phyloP scores from a whole-genome alignment of 1,140 invertebrate genomes.

The Pseudomyrmex dendroicus region DNA sequence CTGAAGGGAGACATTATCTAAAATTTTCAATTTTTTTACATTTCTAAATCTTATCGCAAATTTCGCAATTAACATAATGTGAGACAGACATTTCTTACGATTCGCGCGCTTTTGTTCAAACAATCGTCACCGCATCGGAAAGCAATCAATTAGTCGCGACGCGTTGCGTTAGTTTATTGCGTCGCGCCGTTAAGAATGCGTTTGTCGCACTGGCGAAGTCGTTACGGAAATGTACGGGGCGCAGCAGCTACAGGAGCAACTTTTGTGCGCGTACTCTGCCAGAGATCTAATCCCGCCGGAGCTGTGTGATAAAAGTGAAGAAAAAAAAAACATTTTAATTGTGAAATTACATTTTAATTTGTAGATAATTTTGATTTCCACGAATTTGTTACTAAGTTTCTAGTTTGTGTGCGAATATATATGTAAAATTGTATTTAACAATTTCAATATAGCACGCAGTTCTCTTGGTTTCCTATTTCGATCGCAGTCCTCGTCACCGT shows the following conservation, averaged over 20 bases:
- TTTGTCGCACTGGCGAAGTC: slow-evolving; percentile 65
- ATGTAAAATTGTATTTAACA: not conserved
- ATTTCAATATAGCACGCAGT: not conserved
- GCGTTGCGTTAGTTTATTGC: slow-evolving; percentile 49
- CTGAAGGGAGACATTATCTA: not conserved
- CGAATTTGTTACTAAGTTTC: not conserved
- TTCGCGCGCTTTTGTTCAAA: slow-evolving; percentile 25
- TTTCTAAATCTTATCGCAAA: not conserved
- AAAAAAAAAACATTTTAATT: not conserved
- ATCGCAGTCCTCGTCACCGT: not conserved
- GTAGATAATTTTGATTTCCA: not conserved
- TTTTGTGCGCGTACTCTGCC: slow-evolving; percentile 62
- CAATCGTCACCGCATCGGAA: slow-evolving; percentile 36
- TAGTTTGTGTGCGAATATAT: no score
- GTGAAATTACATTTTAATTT: not conserved
- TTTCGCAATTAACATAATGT: not conserved
- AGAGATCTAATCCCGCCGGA: no score
- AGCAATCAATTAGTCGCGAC: slow-evolving; percentile 44
- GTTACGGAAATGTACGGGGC: slow-evolving; percentile 37
- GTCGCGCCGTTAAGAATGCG: slow-evolving; percentile 33
- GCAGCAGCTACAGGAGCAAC: slow-evolving; percentile 26
- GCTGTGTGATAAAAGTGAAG: no score
- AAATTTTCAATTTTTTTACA: not conserved
- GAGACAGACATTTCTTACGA: not conserved
- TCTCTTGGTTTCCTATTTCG: not conserved